phyloP scores from a whole-genome alignment of 2,113 vertebrate species.

The Tragelaphus imberbis region DNA sequence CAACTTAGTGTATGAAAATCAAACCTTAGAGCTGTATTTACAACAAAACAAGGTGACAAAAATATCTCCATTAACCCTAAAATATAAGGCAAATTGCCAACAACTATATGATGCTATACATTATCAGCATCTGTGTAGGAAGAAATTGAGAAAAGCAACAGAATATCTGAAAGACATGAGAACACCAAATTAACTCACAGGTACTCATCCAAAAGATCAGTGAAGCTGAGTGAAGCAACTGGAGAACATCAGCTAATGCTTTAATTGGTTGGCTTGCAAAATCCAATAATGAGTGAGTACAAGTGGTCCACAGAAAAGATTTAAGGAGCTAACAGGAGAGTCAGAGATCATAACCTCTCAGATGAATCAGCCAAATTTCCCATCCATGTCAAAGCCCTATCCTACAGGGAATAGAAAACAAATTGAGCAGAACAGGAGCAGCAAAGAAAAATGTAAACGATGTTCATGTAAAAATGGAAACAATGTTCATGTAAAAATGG shows the following conservation, averaged over 20 bases:
- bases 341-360: not conserved
- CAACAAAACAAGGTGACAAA: not conserved
- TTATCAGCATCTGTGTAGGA: not conserved
- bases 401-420: not conserved
- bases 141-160: not conserved
- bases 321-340: not conserved
- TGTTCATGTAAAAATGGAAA: not conserved
- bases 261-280: not conserved
- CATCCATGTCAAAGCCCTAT: not conserved
- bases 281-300: not conserved
- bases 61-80: not conserved
- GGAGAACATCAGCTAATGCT: not conserved
- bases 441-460: not conserved
- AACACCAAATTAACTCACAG: not conserved
- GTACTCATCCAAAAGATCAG: not conserved
- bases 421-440: not conserved
- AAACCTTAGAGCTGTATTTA: not conserved
- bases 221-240: not conserved
- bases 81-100: not conserved
- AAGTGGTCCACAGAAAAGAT: not conserved
- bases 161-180: not conserved
- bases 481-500: not conserved
- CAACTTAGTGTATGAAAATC: not conserved
- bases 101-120: not conserved
- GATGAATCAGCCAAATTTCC: not conserved